phyloP scores from a whole-genome alignment of 1,140 invertebrate species.

The Bombus polaris region DNA sequence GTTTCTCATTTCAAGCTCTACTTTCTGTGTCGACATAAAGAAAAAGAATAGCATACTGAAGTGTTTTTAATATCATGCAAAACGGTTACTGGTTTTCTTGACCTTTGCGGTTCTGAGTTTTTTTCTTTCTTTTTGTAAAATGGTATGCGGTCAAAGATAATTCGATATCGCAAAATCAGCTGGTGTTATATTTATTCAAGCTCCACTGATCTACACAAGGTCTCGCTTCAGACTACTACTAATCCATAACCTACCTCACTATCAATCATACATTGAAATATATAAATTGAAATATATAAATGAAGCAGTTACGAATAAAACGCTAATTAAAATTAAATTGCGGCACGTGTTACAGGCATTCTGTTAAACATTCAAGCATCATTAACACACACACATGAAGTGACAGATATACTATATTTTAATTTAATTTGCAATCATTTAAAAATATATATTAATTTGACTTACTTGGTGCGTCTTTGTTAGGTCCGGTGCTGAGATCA shows the following conservation, averaged over 20 bases:
- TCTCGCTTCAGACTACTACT: constrained; percentile 3
- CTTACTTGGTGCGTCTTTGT: constrained; percentile 79
- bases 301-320: background rate
- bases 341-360: too few relatives aligned
- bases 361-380: background rate
- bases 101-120: constrained; percentile 28
- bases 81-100: background rate
- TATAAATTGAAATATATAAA: background rate
- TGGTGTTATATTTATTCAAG: constrained; percentile 35
- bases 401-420: background rate
- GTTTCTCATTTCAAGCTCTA: background rate
- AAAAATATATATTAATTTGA: constrained; percentile 51
- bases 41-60: background rate
- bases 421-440: constrained; percentile 8
- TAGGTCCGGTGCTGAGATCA: constrained; percentile 79
- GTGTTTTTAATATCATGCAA: background rate
- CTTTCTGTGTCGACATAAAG: background rate
- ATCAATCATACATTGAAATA: background rate
- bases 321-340: background rate
- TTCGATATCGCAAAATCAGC: constrained; percentile 45
- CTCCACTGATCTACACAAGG: constrained; percentile 24
- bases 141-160: constrained; percentile 36
- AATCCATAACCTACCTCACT: background rate
- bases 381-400: background rate
- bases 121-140: background rate